Base-by-base conservation (phyloP, 2,113 vertebrate genomes). In the Stictonetta naevosa region DNA sequence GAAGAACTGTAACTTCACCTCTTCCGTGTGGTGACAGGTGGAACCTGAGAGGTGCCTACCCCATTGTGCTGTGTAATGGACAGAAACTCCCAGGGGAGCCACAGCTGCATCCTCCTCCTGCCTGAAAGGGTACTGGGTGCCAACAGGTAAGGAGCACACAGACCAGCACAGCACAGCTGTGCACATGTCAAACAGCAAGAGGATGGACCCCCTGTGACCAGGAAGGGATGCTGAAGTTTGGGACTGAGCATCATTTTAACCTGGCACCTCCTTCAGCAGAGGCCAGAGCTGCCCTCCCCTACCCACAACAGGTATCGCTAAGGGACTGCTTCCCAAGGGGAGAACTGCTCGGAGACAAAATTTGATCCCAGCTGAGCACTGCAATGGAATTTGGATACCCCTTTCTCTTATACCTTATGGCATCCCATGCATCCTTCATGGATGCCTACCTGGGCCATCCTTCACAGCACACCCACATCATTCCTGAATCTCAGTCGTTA, bases 111-210 rank as follows among this genome's bases (percentile, higher is more conserved):
- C 23, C 53, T 71, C 26, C 28, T 18, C 28, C 50, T 28, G 29
- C 25, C 40, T 8, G 48, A 20, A 38, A 36, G 29, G 73, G 23
- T 28, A n/a, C 48, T 44, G 59, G 40, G 18, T 44, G 23, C 33
- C 59, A 64, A 11, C 25, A 19, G 28, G 63, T 8, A 11, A 86
- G n/a, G 67, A 46, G 82, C 55, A 11, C 2, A 0, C 16, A 17
- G 48, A 6, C 10, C 48, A 15, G 6, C 1, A 19, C 50, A 44
- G 74, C 52, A 25, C 20, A 3, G 3, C 53, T 3, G 2, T 2
- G 31, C 22, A 6, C 29, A 25, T 23, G 23, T 0, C 2, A 13
- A 16, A 11, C 0, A 1, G 23, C 40, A 13, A 0, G 0, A 7
- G 25, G 14, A 18, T 21, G 13, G 33, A 11, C 38, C 62, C 26